These are phyloP conservation scores for Limonius californicus DNA, from an alignment of 1,140 invertebrate species.

Conservation along the genomic window DNA sequence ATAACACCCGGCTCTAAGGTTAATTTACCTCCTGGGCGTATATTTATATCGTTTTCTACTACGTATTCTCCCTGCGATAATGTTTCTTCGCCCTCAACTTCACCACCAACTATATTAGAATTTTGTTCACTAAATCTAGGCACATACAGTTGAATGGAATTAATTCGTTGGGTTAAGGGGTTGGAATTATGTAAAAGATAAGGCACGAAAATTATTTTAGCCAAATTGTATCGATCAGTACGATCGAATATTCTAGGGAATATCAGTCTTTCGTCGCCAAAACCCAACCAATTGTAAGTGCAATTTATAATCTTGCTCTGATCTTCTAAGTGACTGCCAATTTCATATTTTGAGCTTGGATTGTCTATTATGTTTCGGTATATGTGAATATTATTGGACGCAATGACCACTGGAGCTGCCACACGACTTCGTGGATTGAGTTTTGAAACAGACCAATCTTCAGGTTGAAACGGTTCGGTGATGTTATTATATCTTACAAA, in stretches of 20 bases:
- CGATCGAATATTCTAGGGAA: slow-evolving; percentile 82
- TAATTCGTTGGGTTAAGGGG: slow-evolving; percentile 72
- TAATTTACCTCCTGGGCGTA: slow-evolving; percentile 81
- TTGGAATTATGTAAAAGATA: slow-evolving; percentile 82
- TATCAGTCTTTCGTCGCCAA: slow-evolving; percentile 69
- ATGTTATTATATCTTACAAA: slow-evolving; percentile 83
- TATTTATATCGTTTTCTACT: slow-evolving; percentile 86
- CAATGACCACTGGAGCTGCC: slow-evolving; percentile 83
- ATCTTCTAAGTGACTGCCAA: slow-evolving; percentile 91
- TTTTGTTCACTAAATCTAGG: slow-evolving; percentile 68
- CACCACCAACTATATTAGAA: slow-evolving; percentile 74
- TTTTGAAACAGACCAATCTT: slow-evolving; percentile 57
- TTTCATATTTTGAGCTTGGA: slow-evolving; percentile 84
- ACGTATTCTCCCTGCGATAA: slow-evolving; percentile 75
- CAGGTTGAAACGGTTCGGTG: slow-evolving; percentile 75
- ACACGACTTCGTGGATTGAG: slow-evolving; percentile 84
- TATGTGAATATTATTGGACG: slow-evolving; percentile 86
- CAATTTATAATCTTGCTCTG: slow-evolving; percentile 93
- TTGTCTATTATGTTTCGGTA: slow-evolving; percentile 93
- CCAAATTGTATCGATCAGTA: slow-evolving; percentile 88
- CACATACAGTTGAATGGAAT: slow-evolving; percentile 67
- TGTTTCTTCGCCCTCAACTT: slow-evolving; percentile 82
- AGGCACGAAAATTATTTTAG: slow-evolving; percentile 80
- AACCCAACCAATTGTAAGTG: slow-evolving; percentile 91
- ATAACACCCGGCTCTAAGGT: slow-evolving; percentile 83